Evolutionary conservation across 2,888 invertebrate genomes (phyloP).

Genomic region (Drosophila rellima): DNA sequence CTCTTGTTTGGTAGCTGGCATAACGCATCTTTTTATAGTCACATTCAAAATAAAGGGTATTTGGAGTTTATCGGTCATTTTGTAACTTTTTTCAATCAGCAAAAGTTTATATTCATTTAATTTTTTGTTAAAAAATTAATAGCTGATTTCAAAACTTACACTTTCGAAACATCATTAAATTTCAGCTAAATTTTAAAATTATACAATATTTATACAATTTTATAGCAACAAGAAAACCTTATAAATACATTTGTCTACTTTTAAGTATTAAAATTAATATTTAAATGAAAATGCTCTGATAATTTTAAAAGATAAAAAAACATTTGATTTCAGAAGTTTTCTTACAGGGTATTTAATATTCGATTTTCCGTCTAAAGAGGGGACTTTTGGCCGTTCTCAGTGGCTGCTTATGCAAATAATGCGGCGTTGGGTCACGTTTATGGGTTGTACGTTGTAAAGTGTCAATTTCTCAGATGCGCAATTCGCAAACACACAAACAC

Average conservation of each 20-base stretch:
- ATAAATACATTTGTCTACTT: too few species aligned
- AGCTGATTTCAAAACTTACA: too few species aligned
- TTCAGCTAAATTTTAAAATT: too few species aligned
- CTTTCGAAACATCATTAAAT: too few species aligned
- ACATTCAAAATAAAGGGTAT: constrained; percentile 18
- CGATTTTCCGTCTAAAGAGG: constrained; percentile 1
- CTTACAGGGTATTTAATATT: constrained; percentile 41
- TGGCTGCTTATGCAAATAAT: constrained; percentile 72
- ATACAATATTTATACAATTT: too few species aligned
- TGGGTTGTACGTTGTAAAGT: constrained; percentile 76
- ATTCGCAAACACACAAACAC: constrained; percentile 21
- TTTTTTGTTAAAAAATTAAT: too few species aligned
- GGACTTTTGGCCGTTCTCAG: constrained; percentile 25
- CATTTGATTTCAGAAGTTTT: neutral
- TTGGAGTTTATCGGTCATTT: neutral
- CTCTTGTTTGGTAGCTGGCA: constrained; percentile 48
- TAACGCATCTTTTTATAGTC: constrained; percentile 59
- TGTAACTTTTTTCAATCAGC: neutral
- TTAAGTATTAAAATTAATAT: neutral
- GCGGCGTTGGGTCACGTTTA: constrained; percentile 75
- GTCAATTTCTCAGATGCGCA: constrained; percentile 77
- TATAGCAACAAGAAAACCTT: too few species aligned
- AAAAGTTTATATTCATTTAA: too few species aligned
- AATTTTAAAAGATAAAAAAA: neutral
- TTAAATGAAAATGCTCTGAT: neutral